phyloP scores from a whole-genome alignment of 2,113 vertebrate genomes.

The Otis tarda region DNA sequence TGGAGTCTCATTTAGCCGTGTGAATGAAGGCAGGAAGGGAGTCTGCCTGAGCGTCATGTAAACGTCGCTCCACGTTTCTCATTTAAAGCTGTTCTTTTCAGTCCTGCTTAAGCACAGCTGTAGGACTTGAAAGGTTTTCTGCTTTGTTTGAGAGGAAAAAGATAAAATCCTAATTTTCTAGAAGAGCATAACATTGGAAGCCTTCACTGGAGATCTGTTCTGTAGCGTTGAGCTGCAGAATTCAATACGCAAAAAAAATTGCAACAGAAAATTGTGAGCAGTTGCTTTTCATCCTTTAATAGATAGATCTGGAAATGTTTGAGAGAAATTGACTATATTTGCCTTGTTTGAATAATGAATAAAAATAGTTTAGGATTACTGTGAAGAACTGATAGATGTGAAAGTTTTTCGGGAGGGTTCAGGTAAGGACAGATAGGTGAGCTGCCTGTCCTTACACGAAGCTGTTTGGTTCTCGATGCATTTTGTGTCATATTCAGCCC shows the following conservation, averaged over 20 bases:
- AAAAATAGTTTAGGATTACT: neutral
- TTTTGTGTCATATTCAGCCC: neutral
- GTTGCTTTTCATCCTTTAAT: neutral
- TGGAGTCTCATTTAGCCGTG: neutral
- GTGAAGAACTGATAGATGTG: no score
- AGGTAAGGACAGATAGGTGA: neutral
- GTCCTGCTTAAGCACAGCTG: neutral
- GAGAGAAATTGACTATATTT: neutral
- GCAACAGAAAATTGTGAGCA: neutral
- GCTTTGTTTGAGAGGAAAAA: neutral
- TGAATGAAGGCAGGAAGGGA: neutral
- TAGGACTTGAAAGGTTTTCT: neutral
- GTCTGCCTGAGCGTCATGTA: neutral
- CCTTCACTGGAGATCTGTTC: neutral
- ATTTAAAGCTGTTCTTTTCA: neutral
- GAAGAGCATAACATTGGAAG: neutral
- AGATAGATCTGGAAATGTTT: neutral
- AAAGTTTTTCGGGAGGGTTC: neutral
- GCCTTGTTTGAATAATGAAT: neutral
- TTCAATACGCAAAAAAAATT: neutral
- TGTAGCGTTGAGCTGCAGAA: neutral
- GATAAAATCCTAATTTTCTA: neutral
- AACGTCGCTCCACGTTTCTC: neutral
- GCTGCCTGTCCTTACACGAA: neutral
- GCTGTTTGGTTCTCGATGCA: neutral